Evolutionary conservation across 2,797 vertebrate genomes (phyloP), one percentile per base, ranked within the genome.

Genomic region (Zenarchopterus dispar): DNA sequence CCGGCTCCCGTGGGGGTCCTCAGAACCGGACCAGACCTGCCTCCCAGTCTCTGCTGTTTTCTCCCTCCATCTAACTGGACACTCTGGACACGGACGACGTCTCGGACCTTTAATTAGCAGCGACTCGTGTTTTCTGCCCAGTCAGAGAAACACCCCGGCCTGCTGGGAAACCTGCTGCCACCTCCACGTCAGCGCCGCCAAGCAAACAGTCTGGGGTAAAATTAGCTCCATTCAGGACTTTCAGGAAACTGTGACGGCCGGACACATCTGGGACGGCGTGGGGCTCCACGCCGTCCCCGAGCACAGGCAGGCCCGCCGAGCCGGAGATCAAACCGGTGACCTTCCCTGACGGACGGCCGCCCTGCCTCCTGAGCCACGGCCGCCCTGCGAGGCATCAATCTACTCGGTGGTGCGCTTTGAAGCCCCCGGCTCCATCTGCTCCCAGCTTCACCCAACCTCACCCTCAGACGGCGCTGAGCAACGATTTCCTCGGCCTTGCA

Each of bases 71-170:
- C 56, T 54, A 53, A 44, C 28, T 53, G 8, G 41, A 42, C 50
- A 64, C 41, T 59, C 48, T 15, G 36, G 51, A 50, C 33, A 53
- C 59, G 47, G 46, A 56, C 64, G 59, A 70, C 59, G 57, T 55
- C 60, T 56, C 66, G 58, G 65, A n/a, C 51, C 77, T 80, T 75
- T 80, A 84, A 81, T 80, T 82, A 85, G 63, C 72, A 71, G 16
- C 63, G 3, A 19, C 50, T 46, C 51, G 33, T 55, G 44, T 70
- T 76, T 49, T 49, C 55, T 62, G 24, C 53, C 15, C 49, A 66
- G 49, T 52, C 33, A 77, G 60, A 18, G 10, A 65, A 62, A 57
- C 78, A 63, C 56, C 62, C 56, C 16, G 13, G 42, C 42, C 16
- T 69, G 48, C 50, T 8, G 56, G 48, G 62, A 62, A 67, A 63